These are phyloP conservation scores for Yponomeuta malinellus DNA, from an alignment of 2,888 invertebrate species.

Conservation along the genomic window DNA sequence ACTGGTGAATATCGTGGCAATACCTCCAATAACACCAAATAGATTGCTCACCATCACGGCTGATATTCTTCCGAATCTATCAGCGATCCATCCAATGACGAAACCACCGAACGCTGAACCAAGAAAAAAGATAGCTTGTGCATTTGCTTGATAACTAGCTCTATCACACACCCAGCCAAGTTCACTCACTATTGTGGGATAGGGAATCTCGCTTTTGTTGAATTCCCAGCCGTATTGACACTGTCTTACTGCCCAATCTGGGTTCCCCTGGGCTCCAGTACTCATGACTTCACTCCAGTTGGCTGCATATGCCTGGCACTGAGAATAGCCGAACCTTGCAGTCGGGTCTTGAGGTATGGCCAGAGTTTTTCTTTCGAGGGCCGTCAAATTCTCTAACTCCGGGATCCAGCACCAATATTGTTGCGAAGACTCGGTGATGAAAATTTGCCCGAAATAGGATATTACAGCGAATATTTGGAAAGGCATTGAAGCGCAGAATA, in stretches of 20 bases:
- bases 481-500: conserved; percentile 18
- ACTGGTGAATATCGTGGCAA: conserved; percentile 18
- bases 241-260: conserved; percentile 5
- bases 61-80: conserved; percentile 20
- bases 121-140: conserved; percentile 21
- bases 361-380: conserved; percentile 15
- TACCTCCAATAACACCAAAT: conserved; percentile 18
- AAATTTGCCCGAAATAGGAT: conserved; percentile 20
- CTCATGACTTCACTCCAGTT: conserved; percentile 20
- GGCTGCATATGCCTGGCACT: conserved; percentile 18
- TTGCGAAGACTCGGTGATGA: conserved; percentile 19
- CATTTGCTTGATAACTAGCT: conserved; percentile 21
- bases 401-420: conserved; percentile 22
- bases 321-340: conserved; percentile 16
- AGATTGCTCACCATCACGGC: conserved; percentile 19
- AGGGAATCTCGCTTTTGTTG: conserved; percentile 20
- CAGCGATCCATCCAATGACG: conserved; percentile 20
- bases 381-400: conserved; percentile 20
- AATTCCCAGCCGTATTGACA: conserved; percentile 23
- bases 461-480: conserved; percentile 20
- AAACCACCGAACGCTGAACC: conserved; percentile 21
- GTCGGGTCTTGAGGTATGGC: conserved; percentile 19
- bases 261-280: conserved; percentile 6
- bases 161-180: conserved; percentile 22
- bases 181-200: conserved; percentile 21